A percentile compares a stretch with the other conserved stretches of the same genome.
Conservation (phyloP, 2,113 vertebrate species). For the Chaetops frenatus region DNA sequence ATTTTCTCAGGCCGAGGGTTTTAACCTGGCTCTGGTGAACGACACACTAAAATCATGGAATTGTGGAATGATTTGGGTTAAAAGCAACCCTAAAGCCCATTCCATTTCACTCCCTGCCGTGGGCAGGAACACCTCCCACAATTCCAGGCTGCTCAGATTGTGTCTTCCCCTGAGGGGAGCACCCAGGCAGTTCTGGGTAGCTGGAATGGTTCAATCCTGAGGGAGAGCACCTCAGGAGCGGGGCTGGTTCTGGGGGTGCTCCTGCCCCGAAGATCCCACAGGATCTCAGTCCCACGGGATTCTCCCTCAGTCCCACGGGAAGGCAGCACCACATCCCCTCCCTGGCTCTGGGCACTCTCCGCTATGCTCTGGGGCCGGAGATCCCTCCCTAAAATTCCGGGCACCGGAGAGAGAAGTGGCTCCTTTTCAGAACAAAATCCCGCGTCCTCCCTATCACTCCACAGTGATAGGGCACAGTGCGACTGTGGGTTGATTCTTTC, state of each 20-base stretch:
- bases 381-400: not conserved
- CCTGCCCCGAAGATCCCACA: rapidly evolving
- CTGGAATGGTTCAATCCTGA: rapidly evolving
- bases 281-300: too few species aligned
- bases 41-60: rapidly evolving
- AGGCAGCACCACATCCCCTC: rapidly evolving
- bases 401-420: too few species aligned
- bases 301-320: rapidly evolving
- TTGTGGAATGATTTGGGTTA: rapidly evolving
- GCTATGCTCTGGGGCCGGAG: rapidly evolving
- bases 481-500: rapidly evolving
- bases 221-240: rapidly evolving
- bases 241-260: not conserved
- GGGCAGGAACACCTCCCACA: not conserved
- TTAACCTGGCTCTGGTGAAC: rapidly evolving
- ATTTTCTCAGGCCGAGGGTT: rapidly evolving
- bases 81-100: not conserved
- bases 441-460: rapidly evolving
- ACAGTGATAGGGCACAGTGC: too few species aligned
- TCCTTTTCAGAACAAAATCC: not conserved
- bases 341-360: not conserved
- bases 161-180: rapidly evolving
- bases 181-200: rapidly evolving
- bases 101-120: rapidly evolving
- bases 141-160: rapidly evolving